phyloP scores from a whole-genome alignment of 2,797 vertebrate genomes.

The Numenius phaeopus region DNA sequence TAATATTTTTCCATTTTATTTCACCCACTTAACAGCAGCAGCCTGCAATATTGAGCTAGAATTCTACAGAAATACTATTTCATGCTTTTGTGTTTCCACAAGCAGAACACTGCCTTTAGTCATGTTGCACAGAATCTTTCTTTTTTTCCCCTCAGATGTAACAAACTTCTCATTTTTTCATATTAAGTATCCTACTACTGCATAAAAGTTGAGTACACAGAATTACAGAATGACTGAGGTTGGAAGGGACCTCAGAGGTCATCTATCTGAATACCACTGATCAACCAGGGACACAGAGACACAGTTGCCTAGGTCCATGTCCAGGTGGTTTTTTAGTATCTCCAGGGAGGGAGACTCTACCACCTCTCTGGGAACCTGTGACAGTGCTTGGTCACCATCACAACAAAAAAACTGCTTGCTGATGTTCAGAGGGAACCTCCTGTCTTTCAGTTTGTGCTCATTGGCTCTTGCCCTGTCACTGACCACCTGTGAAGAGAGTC shows the following conservation, averaged over 20 bases:
- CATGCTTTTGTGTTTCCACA: background rate
- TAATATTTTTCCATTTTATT: background rate
- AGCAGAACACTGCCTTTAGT: background rate
- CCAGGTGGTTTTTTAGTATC: background rate
- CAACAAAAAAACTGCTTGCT: background rate
- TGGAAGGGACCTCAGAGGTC: background rate
- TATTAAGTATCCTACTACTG: background rate
- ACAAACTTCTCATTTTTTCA: background rate
- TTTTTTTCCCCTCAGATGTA: background rate
- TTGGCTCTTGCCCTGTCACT: background rate
- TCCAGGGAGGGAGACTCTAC: background rate
- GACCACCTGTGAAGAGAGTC: background rate
- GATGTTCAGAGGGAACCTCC: background rate
- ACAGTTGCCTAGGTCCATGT: background rate
- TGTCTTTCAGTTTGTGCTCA: background rate
- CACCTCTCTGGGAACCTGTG: background rate
- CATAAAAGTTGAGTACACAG: background rate
- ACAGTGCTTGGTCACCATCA: background rate
- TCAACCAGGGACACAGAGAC: fast-evolving
- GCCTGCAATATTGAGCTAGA: background rate
- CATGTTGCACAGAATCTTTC: background rate
- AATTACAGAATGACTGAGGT: background rate
- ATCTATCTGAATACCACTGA: background rate
- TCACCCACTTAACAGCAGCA: background rate
- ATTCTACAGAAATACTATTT: background rate